Evolutionary conservation across 2,113 vertebrate genomes (phyloP).

Genomic region (Chaetodon trifascialis): DNA sequence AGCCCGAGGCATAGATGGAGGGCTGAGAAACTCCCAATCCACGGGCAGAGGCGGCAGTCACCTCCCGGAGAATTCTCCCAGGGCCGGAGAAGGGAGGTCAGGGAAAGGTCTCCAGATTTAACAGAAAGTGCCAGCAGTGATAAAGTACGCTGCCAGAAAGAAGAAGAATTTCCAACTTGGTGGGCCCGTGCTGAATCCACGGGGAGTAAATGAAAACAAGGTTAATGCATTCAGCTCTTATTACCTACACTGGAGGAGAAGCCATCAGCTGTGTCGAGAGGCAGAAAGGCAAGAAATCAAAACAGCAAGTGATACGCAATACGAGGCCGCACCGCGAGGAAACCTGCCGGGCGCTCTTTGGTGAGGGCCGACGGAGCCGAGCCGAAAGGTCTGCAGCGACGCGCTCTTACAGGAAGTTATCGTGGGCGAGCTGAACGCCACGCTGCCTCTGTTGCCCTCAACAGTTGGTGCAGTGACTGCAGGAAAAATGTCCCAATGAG

Average conservation of each 20-base stretch:
- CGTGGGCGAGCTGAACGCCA: slow-evolving; percentile 40
- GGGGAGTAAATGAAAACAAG: slow-evolving; percentile 86
- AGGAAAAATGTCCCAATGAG: slow-evolving; percentile 52
- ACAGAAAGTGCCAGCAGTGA: slow-evolving; percentile 68
- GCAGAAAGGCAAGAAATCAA: slow-evolving; percentile 80
- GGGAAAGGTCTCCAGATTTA: slow-evolving; percentile 64
- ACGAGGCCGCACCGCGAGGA: slow-evolving; percentile 54
- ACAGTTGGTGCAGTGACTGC: slow-evolving; percentile 30
- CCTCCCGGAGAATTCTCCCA: slow-evolving; percentile 64
- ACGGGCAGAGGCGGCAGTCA: slow-evolving; percentile 57
- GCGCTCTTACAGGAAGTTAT: slow-evolving; percentile 10
- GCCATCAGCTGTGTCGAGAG: slow-evolving; percentile 74
- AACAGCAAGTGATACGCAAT: slow-evolving; percentile 70
- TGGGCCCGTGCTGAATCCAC: slow-evolving; percentile 68
- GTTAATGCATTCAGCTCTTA: slow-evolving; percentile 85
- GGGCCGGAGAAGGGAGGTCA: slow-evolving; percentile 59
- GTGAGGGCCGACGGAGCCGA: slow-evolving; percentile 64
- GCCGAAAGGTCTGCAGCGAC: slow-evolving; percentile 30
- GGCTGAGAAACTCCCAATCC: slow-evolving; percentile 53
- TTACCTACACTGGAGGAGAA: slow-evolving; percentile 78
- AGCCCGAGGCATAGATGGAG: slow-evolving; percentile 63
- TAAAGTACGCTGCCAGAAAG: slow-evolving; percentile 67
- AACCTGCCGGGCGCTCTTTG: slow-evolving; percentile 68
- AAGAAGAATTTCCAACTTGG: slow-evolving; percentile 67
- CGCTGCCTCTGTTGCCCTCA: slow-evolving; percentile 37